These are phyloP conservation scores for Centropus bengalensis DNA, from an alignment of 2,113 vertebrate species.

Conservation along the genomic window DNA sequence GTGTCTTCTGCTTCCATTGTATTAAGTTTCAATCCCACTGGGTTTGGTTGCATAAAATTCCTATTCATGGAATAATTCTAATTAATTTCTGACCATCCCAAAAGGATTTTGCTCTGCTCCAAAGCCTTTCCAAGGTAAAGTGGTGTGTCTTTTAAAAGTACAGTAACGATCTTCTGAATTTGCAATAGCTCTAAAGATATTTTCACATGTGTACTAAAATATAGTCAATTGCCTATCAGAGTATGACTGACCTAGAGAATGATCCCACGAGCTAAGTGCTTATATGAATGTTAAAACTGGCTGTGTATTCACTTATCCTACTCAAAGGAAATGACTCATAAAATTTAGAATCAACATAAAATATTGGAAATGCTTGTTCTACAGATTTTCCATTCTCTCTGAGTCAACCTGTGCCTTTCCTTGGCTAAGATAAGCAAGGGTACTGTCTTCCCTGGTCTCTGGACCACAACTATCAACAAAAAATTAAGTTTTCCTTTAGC, in stretches of 20 bases:
- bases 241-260: background rate
- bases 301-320: background rate
- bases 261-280: background rate
- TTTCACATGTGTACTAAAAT: background rate
- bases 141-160: background rate
- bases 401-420: background rate
- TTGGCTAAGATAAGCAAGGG: background rate
- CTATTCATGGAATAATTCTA: constrained; percentile 1
- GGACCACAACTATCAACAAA: background rate
- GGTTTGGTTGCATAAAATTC: constrained; percentile 18
- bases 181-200: background rate
- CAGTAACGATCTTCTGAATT: background rate
- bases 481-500: background rate
- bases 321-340: background rate
- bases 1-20: background rate
- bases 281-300: background rate
- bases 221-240: background rate
- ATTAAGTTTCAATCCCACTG: background rate
- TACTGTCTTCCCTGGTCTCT: background rate
- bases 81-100: constrained; percentile 22
- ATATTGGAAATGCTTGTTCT: background rate
- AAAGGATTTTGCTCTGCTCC: background rate
- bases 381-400: background rate
- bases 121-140: background rate
- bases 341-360: background rate